These are phyloP conservation scores for Fukomys damarensis DNA, from an alignment of 2,113 vertebrate species.

Conservation along the genomic window DNA sequence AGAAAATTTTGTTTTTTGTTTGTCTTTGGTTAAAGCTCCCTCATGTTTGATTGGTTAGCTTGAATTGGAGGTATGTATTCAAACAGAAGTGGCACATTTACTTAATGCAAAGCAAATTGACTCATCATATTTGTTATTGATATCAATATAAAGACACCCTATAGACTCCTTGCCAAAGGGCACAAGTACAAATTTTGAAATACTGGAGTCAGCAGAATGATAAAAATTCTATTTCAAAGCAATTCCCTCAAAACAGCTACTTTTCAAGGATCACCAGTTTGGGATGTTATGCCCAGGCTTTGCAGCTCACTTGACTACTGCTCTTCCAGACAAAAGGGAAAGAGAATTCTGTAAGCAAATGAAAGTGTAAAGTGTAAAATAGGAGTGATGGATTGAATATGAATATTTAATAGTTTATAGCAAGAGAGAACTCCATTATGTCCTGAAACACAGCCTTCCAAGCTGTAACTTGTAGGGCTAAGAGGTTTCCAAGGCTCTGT, in stretches of 20 bases:
- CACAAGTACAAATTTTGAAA: conserved; percentile 69
- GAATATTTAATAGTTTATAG: background rate
- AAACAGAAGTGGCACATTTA: conserved; percentile 43
- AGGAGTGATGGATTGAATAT: background rate
- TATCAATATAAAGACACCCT: conserved; percentile 62
- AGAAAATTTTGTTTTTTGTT: background rate
- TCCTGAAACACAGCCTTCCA: background rate
- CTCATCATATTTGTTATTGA: conserved; percentile 65
- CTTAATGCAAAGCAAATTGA: conserved; percentile 50
- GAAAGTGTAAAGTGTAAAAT: background rate
- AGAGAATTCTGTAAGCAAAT: background rate
- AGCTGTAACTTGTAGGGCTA: background rate
- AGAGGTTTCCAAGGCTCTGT: background rate
- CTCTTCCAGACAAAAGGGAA: background rate
- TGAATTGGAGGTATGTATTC: conserved; percentile 26
- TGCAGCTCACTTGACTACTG: background rate
- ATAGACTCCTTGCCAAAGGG: conserved; percentile 57
- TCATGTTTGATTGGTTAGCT: conserved; percentile 50
- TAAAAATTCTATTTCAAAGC: conserved; percentile 67
- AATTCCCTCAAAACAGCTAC: conserved; percentile 60
- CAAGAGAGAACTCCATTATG: background rate
- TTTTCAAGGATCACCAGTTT: conserved; percentile 65
- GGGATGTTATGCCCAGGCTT: background rate
- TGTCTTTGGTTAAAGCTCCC: background rate
- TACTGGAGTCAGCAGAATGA: conserved; percentile 58